phyloP scores from a whole-genome alignment of 2,888 invertebrate species.

The Drosophila kambysellisi region DNA sequence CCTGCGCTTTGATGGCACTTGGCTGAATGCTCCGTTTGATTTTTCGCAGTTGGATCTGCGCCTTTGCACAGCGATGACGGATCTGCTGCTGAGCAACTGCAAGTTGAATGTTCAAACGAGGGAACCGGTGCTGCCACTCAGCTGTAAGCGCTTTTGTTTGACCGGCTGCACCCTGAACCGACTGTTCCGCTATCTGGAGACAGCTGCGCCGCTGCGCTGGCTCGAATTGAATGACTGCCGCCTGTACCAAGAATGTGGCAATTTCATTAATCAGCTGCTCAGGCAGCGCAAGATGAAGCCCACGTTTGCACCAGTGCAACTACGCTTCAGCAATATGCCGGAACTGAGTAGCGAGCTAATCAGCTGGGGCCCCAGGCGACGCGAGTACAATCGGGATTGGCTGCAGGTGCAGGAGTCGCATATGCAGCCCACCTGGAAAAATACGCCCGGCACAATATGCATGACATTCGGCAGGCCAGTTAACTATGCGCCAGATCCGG shows the following conservation, averaged over 20 bases:
- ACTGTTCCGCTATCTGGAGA: not conserved
- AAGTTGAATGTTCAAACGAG: slow-evolving; percentile 10
- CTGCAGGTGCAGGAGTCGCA: not conserved
- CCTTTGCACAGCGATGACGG: slow-evolving; percentile 43
- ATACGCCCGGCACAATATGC: slow-evolving; percentile 23
- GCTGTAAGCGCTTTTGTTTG: slow-evolving; percentile 41
- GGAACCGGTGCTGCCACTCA: slow-evolving; percentile 33
- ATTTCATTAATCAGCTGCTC: not conserved
- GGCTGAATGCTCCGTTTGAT: slow-evolving; percentile 33
- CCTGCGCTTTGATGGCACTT: slow-evolving; percentile 50
- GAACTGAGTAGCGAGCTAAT: slow-evolving; percentile 31
- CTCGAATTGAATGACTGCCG: slow-evolving; percentile 33
- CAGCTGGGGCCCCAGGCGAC: slow-evolving; percentile 5
- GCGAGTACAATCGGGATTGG: not conserved
- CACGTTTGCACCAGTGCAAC: not conserved
- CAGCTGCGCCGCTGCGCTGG: slow-evolving; percentile 9
- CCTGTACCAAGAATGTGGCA: not conserved
- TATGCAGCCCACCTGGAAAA: slow-evolving; percentile 12
- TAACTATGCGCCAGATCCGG: not conserved
- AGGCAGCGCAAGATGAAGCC: not conserved
- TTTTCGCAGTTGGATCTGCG: slow-evolving; percentile 34
- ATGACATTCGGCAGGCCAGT: slow-evolving; percentile 39
- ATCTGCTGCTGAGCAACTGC: slow-evolving; percentile 54
- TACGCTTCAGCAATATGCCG: slow-evolving; percentile 26
- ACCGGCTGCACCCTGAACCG: slow-evolving; percentile 31